phyloP scores from a whole-genome alignment of 2,888 invertebrate species.

The Abrostola tripartita region DNA sequence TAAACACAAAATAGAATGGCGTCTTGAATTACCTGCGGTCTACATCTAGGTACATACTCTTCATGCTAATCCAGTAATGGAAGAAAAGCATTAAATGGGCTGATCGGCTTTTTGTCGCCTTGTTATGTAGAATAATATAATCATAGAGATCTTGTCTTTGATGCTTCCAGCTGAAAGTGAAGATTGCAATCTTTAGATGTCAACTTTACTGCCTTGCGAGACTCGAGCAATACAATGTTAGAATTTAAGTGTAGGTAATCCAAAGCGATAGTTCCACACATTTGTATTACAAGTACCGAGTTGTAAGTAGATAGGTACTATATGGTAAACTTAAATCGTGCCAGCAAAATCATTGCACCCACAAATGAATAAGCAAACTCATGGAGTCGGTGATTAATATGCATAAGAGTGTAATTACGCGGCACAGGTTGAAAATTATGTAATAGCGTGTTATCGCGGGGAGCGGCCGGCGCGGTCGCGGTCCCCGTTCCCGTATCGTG shows the following conservation, averaged over 20 bases:
- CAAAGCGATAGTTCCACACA: constrained; percentile 24
- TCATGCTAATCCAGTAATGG: constrained; percentile 19
- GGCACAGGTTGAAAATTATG: constrained; percentile 59
- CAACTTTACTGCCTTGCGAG: constrained; percentile 30
- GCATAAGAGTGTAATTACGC: constrained; percentile 44
- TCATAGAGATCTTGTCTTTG: constrained; percentile 11
- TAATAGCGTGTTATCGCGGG: constrained; percentile 60
- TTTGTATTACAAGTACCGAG: constrained; percentile 35
- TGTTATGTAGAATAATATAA: constrained; percentile 11
- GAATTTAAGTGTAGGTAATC: constrained; percentile 9
- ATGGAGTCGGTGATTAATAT: constrained; percentile 33
- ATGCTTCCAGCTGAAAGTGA: constrained; percentile 18
- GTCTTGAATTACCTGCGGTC: not conserved
- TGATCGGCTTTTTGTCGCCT: constrained; percentile 15
- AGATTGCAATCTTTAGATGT: constrained; percentile 42
- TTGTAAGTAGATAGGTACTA: not conserved
- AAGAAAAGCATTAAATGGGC: constrained; percentile 10
- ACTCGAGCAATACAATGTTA: constrained; percentile 18
- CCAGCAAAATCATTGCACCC: constrained; percentile 19
- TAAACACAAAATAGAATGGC: not conserved
- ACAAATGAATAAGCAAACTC: constrained; percentile 25
- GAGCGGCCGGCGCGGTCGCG: constrained; percentile 44
- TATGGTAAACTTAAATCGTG: not conserved
- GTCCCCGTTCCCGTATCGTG: constrained; percentile 40
- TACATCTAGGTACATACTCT: constrained; percentile 7